These are phyloP conservation scores for Salminus brasiliensis DNA, from an alignment of 2,113 vertebrate species.

Conservation along the genomic window DNA sequence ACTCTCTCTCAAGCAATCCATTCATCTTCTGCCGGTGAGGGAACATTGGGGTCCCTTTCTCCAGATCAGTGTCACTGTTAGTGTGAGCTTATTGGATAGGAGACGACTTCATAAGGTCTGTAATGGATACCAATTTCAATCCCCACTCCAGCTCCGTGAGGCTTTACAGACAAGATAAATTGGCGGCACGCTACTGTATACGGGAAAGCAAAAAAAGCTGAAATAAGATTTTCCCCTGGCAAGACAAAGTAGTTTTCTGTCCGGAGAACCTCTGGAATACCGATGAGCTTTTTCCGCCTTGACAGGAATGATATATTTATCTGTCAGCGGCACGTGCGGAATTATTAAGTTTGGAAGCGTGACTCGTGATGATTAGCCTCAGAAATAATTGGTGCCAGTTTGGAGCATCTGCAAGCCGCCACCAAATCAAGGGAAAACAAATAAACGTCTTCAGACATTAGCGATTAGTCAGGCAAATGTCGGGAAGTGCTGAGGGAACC, in stretches of 20 bases:
- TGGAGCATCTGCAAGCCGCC: neutral
- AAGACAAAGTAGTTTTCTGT: slow-evolving; percentile 37
- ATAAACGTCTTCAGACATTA: neutral
- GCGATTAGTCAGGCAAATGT: neutral
- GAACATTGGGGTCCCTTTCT: neutral
- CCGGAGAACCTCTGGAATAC: slow-evolving; percentile 27
- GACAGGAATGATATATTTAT: slow-evolving; percentile 41
- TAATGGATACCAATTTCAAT: slow-evolving; percentile 42
- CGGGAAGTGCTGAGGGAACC: slow-evolving; percentile 9
- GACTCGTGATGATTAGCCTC: slow-evolving; percentile 29
- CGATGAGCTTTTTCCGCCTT: slow-evolving; percentile 31
- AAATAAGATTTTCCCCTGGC: slow-evolving; percentile 41
- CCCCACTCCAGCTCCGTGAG: slow-evolving; percentile 19
- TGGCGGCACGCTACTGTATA: slow-evolving; percentile 12
- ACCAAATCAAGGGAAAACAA: slow-evolving; percentile 30
- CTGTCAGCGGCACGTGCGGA: neutral
- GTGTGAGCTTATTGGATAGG: neutral
- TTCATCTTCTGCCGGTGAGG: neutral
- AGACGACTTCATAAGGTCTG: slow-evolving; percentile 19
- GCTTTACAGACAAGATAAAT: slow-evolving; percentile 41
- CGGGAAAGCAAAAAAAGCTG: neutral
- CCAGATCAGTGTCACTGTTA: neutral
- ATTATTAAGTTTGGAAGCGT: slow-evolving; percentile 17
- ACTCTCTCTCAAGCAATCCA: neutral
- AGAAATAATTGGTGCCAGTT: slow-evolving; percentile 35